Base-by-base conservation (phyloP, 2,113 vertebrate genomes). In the Egretta garzetta region DNA sequence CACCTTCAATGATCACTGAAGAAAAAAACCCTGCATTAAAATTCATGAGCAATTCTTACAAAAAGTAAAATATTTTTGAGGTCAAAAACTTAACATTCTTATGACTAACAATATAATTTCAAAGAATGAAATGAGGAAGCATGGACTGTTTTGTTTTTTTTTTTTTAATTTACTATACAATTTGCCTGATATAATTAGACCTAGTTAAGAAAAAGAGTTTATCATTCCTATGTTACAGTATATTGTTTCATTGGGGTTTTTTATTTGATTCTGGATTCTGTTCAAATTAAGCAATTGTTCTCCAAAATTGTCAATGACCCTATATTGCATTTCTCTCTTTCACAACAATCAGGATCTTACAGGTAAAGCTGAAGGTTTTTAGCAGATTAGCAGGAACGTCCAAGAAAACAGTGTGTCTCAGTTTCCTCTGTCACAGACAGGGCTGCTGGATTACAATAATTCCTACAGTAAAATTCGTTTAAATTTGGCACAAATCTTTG, bases 381-480 rank as follows among this genome's bases (percentile, higher is more conserved):
- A 75, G 22, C 21, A 70, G 9, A 24, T 21, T 18, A 63, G 27
- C 20, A 52, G 12, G 45, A 76, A 71, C 23, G 33, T 37, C 32
- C 12, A 75, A 56, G 49, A 47, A 70, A 59, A 59, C 8, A 0
- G 1, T 0, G 1, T n/a, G 10, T 56, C 26, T 39, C 32, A 8
- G 21, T 39, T 66, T 64, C 14, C 26, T 30, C n/a, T 13, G 8
- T 35, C n/a, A 49, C 0, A 0, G 26, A 68, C 27, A 37, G 23
- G 26, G 28, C 27, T 74, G 53, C n/a, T 49, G 13, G 18, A 28
- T 35, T 67, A 50, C 18, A 55, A 17, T 22, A 62, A 52, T 52
- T 90, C 30, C 52, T 50, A 39, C 27, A 82, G 8, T 17, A 52
- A 7, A 15, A 23, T 47, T 64, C 0, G 2, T 50, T n/a, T 56